Evolutionary conservation across 2,888 invertebrate species (phyloP), one percentile per base, ranked within the genome.

Genomic region (Eupelmus urozonus): DNA sequence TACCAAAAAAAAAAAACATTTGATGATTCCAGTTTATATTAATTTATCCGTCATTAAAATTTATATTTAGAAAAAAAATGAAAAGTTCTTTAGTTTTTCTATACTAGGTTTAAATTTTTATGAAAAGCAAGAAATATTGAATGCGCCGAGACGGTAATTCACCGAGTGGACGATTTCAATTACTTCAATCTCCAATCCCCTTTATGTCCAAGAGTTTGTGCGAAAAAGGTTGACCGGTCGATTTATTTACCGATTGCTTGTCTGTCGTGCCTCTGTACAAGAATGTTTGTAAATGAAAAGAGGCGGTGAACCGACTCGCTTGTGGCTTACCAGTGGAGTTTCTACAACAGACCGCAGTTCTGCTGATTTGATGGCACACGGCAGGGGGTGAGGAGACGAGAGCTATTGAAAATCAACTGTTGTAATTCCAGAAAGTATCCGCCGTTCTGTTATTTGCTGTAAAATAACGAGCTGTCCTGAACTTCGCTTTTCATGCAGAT

Each of bases 251-350:
- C 60, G 53, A 77, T 77, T 72, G 59, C 60, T 45, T 40, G 60
- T 7, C 40, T 51, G 34, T 66, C 59, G n/a, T 42, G 51, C 23
- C 53, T 18, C 34, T 72, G 65, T 49, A 69, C 57, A 69, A 69
- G 63, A 49, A 69, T 73, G 73, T 78, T 78, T 78, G 78, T 49
- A 66, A 71, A 74, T 79, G 65, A 75, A 79, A 79, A 79, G 78
- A 75, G 75, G 66, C 59, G 45, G 66, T 75, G 57, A 75, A 79
- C 70, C 59, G 71, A 74, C 69, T 69, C 60, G 66, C 66, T 67
- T 62, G 77, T 18, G 69, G 57, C 57, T 63, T 45, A 62, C 63
- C 72, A 65, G 63, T 53, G 34, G 53, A 76, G 70, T 65, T 71
- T 71, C 70, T 65, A 55, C 59, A 59, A 65, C 70, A 65, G 16